Evolutionary conservation across 2,888 invertebrate genomes (phyloP).

Genomic region (Colletes collaris): DNA sequence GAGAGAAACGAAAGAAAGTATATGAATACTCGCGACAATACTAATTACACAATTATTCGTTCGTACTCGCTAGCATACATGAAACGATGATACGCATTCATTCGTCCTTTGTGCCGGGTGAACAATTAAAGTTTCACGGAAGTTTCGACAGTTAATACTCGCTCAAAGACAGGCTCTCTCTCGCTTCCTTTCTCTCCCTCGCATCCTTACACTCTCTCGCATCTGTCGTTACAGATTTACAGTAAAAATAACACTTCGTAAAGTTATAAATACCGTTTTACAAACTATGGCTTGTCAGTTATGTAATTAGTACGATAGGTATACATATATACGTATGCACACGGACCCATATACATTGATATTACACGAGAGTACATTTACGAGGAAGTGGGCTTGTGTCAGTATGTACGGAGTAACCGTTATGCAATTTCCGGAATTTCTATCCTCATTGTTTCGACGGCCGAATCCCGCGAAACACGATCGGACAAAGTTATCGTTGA

Average conservation of each 20-base stretch:
- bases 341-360: slow-evolving; percentile 63
- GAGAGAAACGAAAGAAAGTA: slow-evolving; percentile 14
- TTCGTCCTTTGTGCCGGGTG: slow-evolving; percentile 73
- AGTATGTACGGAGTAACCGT: slow-evolving; percentile 48
- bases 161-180: slow-evolving; percentile 26
- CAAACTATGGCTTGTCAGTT: slow-evolving; percentile 70
- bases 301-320: slow-evolving; percentile 69
- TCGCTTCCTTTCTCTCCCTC: slow-evolving; percentile 20
- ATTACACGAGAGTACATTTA: slow-evolving; percentile 67
- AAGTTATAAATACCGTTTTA: slow-evolving; percentile 73
- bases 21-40: slow-evolving; percentile 57
- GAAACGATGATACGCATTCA: slow-evolving; percentile 54
- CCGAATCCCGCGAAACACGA: slow-evolving; percentile 2
- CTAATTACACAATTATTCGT: slow-evolving; percentile 46
- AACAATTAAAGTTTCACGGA: slow-evolving; percentile 74
- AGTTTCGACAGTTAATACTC: slow-evolving; percentile 60
- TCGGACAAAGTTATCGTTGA: background rate
- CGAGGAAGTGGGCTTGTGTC: slow-evolving; percentile 47
- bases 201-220: slow-evolving; percentile 36
- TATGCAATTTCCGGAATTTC: slow-evolving; percentile 62
- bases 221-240: slow-evolving; percentile 48
- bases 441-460: slow-evolving; percentile 52
- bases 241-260: slow-evolving; percentile 69
- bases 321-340: slow-evolving; percentile 63
- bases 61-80: slow-evolving; percentile 33